These are phyloP conservation scores for Artibeus jamaicensis DNA, from an alignment of 2,797 vertebrate species.

Conservation along the genomic window DNA sequence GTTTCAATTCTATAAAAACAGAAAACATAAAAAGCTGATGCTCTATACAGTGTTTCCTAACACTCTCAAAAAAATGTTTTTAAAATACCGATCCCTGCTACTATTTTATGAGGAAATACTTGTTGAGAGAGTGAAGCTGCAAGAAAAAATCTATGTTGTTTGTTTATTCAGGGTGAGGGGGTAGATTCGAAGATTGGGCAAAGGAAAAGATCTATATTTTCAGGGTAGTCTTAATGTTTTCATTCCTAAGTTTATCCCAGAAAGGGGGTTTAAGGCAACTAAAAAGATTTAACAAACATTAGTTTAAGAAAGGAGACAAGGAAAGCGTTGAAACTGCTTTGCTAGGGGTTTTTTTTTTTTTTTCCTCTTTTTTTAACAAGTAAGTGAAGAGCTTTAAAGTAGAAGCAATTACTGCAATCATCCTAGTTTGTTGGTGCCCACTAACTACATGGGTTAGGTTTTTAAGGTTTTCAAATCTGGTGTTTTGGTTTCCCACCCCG, in stretches of 20 bases:
- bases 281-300: neutral
- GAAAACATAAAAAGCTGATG: neutral
- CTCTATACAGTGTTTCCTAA: neutral
- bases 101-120: neutral
- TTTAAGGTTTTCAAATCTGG: neutral
- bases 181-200: neutral
- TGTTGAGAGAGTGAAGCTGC: neutral
- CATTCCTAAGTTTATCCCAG: slow-evolving; percentile 19
- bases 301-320: neutral
- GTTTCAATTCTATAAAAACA: slow-evolving; percentile 56
- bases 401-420: neutral
- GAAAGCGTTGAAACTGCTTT: neutral
- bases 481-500: too few relatives aligned
- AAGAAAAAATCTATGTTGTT: neutral
- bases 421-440: neutral
- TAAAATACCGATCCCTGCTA: neutral
- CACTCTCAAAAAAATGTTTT: neutral
- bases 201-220: neutral
- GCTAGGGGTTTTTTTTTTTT: neutral
- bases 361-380: neutral
- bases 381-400: neutral
- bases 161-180: neutral
- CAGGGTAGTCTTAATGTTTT: neutral
- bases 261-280: neutral
- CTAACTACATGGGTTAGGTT: neutral